Conservation (phyloP, 2,888 invertebrate species). For the Aphrophora alni region DNA sequence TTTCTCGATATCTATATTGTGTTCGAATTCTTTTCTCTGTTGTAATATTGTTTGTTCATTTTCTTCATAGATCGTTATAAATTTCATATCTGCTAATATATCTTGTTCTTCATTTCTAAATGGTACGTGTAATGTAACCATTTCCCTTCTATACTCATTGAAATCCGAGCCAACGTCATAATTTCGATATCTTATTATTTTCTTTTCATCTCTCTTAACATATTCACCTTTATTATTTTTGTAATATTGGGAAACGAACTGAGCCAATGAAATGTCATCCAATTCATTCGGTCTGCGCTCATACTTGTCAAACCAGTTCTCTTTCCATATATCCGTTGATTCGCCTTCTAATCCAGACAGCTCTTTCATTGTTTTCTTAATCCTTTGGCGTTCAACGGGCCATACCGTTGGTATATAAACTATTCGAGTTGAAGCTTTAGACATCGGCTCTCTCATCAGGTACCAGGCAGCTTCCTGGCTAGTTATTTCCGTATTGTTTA, state of each 20-base stretch:
- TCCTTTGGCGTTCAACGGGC: slow-evolving; percentile 37
- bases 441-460: slow-evolving; percentile 58
- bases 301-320: slow-evolving; percentile 49
- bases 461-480: slow-evolving; percentile 60
- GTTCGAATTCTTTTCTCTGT: neutral
- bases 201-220: neutral
- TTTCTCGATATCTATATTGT: neutral
- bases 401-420: slow-evolving; percentile 54
- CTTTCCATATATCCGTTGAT: slow-evolving; percentile 52
- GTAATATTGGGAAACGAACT: slow-evolving; percentile 15
- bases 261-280: slow-evolving; percentile 24
- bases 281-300: slow-evolving; percentile 19
- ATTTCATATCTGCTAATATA: neutral
- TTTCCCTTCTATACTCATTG: no score
- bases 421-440: slow-evolving; percentile 48
- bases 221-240: neutral
- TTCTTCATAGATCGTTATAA: neutral
- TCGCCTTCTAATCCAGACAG: slow-evolving; percentile 50
- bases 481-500: slow-evolving; percentile 55
- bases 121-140: neutral
- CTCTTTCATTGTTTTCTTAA: slow-evolving; percentile 51
- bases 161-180: neutral
- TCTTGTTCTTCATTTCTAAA: neutral
- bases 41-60: neutral
- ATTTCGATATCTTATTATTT: neutral